These are phyloP conservation scores for Dreissena rostriformis DNA, from an alignment of 1,140 invertebrate genomes.

Conservation along the genomic window DNA sequence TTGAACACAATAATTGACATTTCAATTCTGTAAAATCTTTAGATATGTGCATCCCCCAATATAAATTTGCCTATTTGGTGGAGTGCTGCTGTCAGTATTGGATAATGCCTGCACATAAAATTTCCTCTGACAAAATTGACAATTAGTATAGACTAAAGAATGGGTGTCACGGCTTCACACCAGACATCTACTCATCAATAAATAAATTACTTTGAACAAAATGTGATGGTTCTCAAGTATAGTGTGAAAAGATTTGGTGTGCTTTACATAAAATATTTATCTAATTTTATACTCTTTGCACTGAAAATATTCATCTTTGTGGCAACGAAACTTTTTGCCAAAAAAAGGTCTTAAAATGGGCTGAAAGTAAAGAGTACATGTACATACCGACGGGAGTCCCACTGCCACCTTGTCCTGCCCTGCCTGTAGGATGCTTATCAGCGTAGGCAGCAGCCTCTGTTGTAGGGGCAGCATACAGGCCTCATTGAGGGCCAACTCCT, in stretches of 20 bases:
- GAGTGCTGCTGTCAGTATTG: neutral
- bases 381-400: constrained; percentile 78
- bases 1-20: neutral
- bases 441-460: constrained; percentile 87
- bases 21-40: neutral
- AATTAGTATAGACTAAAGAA: no score
- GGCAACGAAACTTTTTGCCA: no score
- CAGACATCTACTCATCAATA: no score
- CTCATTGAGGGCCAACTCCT: constrained; percentile 86
- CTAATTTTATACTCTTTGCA: no score
- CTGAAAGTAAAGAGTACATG: neutral
- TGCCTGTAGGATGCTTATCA: constrained; percentile 86
- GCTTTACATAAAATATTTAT: no score
- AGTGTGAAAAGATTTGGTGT: no score
- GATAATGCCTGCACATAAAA: no score
- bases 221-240: no score
- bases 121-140: neutral
- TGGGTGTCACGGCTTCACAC: no score
- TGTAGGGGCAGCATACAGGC: constrained; percentile 85
- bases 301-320: no score
- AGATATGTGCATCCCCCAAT: neutral
- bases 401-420: constrained; percentile 75
- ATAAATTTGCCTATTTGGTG: neutral
- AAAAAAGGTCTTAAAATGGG: no score
- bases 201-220: no score